phyloP scores from a whole-genome alignment of 2,797 vertebrate genomes.

The Sebastes flavidus region DNA sequence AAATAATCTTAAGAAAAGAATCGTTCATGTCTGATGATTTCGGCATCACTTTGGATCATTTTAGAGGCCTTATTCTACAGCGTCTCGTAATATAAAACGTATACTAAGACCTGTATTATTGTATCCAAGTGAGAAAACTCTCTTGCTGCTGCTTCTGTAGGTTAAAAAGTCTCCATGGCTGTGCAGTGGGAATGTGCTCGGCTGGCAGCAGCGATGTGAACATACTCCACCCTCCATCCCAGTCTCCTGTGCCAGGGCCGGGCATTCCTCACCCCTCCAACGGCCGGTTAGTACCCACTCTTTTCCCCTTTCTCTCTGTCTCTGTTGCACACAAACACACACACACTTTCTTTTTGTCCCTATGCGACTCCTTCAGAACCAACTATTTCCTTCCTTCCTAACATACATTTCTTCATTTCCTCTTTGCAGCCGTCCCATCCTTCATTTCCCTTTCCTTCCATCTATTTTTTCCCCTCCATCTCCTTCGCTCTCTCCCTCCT shows the following conservation, averaged over 20 bases:
- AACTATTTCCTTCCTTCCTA: constrained; percentile 52
- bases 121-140: background rate
- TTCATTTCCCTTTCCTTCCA: constrained; percentile 31
- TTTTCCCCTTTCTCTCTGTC: constrained; percentile 48
- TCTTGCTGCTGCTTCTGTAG: constrained; percentile 39
- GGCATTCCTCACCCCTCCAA: constrained; percentile 78
- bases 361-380: constrained; percentile 50
- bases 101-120: background rate
- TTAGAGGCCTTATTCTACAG: background rate
- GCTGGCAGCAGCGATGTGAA: constrained; percentile 71
- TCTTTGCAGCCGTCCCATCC: constrained; percentile 16
- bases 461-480: constrained; percentile 34
- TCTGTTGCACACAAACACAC: constrained; percentile 42
- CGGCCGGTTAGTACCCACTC: constrained; percentile 60
- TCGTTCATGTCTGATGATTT: background rate
- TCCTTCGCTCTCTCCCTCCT: constrained; percentile 28
- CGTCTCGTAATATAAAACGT: background rate
- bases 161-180: constrained; percentile 73
- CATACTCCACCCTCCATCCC: constrained; percentile 71
- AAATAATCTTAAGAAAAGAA: background rate
- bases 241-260: constrained; percentile 70
- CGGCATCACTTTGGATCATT: background rate
- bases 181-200: constrained; percentile 70
- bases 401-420: constrained; percentile 56
- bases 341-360: constrained; percentile 38